Percentiles rank a stretch among this genome's conserved stretches.
Evolutionary conservation across 2,797 vertebrate species (phyloP).

Genomic region (Meda fulgida): DNA sequence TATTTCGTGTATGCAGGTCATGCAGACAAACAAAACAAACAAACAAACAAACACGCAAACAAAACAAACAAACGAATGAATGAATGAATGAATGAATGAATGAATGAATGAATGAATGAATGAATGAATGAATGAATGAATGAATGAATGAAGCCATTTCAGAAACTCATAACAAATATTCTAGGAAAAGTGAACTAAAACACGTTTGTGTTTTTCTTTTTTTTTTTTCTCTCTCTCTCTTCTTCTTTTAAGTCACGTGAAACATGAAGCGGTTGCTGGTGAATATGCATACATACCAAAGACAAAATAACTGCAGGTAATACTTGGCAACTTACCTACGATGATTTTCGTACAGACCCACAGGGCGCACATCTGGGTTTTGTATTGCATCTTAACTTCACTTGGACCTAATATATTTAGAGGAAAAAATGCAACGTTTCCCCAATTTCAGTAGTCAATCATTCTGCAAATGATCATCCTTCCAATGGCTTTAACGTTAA

Average conservation of each 20-base stretch:
- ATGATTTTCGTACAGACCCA: background rate
- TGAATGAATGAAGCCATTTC: background rate
- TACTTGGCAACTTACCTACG: conserved; percentile 73
- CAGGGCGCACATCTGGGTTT: background rate
- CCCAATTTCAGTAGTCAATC: conserved; percentile 3
- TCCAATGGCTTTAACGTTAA: conserved; percentile 13
- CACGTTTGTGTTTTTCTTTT: background rate
- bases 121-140: too few species aligned
- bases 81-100: too few species aligned
- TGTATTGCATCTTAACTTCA: background rate
- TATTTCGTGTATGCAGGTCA: background rate
- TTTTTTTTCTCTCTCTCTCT: too few species aligned
- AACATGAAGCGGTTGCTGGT: background rate
- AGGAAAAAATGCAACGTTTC: background rate
- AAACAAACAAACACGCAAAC: too few species aligned
- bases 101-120: too few species aligned
- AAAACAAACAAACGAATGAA: too few species aligned
- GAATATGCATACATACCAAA: background rate
- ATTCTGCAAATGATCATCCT: background rate
- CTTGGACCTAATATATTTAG: background rate
- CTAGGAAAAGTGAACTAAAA: background rate
- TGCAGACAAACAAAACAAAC: background rate
- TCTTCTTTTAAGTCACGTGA: conserved; percentile 29
- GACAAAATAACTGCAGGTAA: background rate
- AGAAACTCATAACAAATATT: background rate